Evolutionary conservation across 2,888 invertebrate genomes (phyloP).

Genomic region (Odontomyia ornata): DNA sequence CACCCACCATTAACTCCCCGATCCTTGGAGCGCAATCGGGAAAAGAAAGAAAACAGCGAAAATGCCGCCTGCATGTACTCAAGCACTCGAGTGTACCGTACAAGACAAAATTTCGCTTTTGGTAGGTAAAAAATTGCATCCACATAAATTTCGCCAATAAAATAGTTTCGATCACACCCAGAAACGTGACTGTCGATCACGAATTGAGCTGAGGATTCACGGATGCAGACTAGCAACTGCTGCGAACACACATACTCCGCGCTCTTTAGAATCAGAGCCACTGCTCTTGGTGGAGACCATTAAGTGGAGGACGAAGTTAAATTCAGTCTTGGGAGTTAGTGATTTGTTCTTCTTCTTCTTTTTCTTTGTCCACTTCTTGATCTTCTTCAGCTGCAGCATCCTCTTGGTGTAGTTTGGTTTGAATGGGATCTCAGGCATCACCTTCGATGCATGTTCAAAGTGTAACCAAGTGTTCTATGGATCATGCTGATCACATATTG

Average conservation of each 20-base stretch:
- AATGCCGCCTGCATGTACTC: background rate
- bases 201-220: constrained; percentile 49
- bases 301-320: no score
- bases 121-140: constrained; percentile 43
- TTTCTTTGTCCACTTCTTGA: no score
- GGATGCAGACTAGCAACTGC: background rate
- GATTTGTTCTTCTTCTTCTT: no score
- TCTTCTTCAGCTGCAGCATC: no score
- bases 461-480: constrained; percentile 16
- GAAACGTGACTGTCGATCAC: constrained; percentile 60
- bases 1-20: background rate
- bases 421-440: no score
- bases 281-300: no score
- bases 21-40: no score
- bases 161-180: constrained; percentile 61
- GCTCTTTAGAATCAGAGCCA: no score
- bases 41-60: background rate
- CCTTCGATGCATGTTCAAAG: constrained; percentile 6
- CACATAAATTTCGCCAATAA: constrained; percentile 60
- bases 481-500: constrained; percentile 23
- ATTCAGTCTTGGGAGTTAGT: no score
- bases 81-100: no score
- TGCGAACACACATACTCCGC: no score
- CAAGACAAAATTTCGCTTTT: constrained; percentile 39
- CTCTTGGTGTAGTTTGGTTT: no score